Conservation (phyloP, 2,888 invertebrate genomes). For the Aphodius granarius region DNA sequence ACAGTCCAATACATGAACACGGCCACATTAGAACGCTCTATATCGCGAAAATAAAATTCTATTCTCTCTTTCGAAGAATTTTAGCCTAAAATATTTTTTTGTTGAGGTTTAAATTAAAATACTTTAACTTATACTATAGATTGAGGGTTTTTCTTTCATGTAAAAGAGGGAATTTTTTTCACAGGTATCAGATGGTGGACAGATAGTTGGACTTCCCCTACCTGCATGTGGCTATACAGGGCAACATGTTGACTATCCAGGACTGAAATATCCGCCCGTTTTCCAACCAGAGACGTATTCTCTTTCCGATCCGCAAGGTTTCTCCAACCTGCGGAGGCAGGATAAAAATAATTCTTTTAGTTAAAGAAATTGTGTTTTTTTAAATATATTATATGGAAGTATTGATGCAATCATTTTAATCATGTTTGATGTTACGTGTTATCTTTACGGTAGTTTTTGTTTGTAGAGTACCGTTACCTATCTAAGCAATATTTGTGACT, state of each 20-base stretch:
- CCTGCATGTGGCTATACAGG: slow-evolving; percentile 27
- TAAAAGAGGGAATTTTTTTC: too few species aligned
- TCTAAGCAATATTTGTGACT: not conserved
- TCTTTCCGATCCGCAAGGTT: slow-evolving; percentile 59
- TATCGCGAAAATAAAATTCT: too few species aligned
- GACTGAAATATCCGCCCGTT: slow-evolving; percentile 82
- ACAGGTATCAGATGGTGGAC: not conserved
- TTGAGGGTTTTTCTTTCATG: too few species aligned
- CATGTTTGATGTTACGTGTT: not conserved
- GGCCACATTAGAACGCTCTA: too few species aligned
- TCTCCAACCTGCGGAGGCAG: slow-evolving; percentile 47
- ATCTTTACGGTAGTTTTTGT: not conserved
- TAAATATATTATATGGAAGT: not conserved
- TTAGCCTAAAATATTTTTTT: too few species aligned
- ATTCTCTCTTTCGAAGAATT: too few species aligned
- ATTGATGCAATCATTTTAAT: not conserved
- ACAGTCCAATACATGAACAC: too few species aligned
- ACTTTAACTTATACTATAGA: too few species aligned
- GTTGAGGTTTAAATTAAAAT: too few species aligned
- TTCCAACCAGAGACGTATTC: slow-evolving; percentile 86
- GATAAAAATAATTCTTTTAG: slow-evolving; percentile 32
- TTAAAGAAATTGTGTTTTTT: too few species aligned
- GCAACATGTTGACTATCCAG: slow-evolving; percentile 68
- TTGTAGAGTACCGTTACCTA: not conserved
- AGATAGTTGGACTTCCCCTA: not conserved